Conservation (phyloP, 2,113 vertebrate genomes). For the Trogon melanurus region DNA sequence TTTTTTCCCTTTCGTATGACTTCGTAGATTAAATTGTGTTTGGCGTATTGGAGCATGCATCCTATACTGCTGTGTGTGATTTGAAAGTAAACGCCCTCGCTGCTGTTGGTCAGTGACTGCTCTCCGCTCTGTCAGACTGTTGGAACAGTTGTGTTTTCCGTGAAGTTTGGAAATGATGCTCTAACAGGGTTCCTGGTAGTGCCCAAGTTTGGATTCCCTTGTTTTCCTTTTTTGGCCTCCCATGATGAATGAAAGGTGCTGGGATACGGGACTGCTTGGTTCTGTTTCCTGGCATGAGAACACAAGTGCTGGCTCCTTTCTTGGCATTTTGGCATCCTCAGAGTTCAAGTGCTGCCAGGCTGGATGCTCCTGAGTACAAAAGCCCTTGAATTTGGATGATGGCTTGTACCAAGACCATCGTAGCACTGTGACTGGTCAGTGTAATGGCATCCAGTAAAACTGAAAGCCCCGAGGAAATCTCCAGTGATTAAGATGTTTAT, state of each 20-base stretch:
- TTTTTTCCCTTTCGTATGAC: neutral
- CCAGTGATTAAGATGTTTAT: neutral
- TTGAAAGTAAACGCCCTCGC: neutral
- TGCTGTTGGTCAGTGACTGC: neutral
- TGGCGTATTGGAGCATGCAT: neutral
- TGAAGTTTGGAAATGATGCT: neutral
- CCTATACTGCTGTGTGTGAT: neutral
- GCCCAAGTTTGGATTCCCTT: neutral
- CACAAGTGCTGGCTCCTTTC: neutral
- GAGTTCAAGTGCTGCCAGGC: neutral
- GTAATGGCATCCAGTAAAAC: neutral
- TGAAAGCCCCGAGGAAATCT: neutral
- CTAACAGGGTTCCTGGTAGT: no score
- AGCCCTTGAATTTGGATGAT: accelerated
- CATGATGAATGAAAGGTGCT: accelerated
- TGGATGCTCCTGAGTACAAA: neutral
- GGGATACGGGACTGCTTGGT: accelerated
- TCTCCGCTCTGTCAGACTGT: neutral
- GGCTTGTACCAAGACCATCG: accelerated
- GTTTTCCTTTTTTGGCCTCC: neutral
- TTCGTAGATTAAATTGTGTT: neutral
- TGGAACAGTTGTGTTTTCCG: neutral
- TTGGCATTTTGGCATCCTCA: neutral
- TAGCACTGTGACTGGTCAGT: neutral
- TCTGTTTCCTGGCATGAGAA: neutral